These are phyloP conservation scores for Agapornis canus DNA, from an alignment of 2,797 vertebrate species.

Conservation along the genomic window DNA sequence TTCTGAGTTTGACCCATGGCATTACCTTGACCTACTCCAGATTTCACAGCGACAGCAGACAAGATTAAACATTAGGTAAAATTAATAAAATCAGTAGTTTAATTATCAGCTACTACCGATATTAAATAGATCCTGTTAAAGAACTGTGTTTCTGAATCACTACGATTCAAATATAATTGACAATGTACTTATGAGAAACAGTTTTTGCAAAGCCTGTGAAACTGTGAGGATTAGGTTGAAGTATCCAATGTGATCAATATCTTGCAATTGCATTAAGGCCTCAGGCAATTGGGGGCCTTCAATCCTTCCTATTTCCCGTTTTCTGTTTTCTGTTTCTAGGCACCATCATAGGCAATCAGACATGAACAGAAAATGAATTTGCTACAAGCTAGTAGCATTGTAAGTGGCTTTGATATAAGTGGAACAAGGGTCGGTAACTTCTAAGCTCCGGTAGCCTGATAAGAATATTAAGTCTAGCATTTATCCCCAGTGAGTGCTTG, in stretches of 20 bases:
- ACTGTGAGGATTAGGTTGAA: conserved; percentile 28
- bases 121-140: conserved; percentile 10
- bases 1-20: neutral
- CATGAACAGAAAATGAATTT: conserved; percentile 57
- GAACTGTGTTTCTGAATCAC: neutral
- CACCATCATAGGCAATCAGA: conserved; percentile 23
- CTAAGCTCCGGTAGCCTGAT: conserved; percentile 21
- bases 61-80: neutral
- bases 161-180: conserved; percentile 27
- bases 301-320: neutral
- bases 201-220: conserved; percentile 36
- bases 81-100: neutral
- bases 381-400: conserved; percentile 37
- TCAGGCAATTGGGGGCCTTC: neutral
- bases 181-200: conserved; percentile 37
- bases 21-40: neutral
- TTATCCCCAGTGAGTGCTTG: conserved; percentile 56
- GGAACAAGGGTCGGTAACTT: conserved; percentile 48
- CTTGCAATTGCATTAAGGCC: conserved; percentile 18
- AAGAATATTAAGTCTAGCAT: conserved; percentile 62
- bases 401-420: conserved; percentile 58
- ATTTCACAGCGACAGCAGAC: neutral
- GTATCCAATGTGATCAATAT: conserved; percentile 39
- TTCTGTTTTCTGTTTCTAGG: conserved; percentile 39
- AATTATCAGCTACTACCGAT: neutral